Evolutionary conservation across 1,140 invertebrate genomes (phyloP).

Genomic region (Phymastichus coffea): DNA sequence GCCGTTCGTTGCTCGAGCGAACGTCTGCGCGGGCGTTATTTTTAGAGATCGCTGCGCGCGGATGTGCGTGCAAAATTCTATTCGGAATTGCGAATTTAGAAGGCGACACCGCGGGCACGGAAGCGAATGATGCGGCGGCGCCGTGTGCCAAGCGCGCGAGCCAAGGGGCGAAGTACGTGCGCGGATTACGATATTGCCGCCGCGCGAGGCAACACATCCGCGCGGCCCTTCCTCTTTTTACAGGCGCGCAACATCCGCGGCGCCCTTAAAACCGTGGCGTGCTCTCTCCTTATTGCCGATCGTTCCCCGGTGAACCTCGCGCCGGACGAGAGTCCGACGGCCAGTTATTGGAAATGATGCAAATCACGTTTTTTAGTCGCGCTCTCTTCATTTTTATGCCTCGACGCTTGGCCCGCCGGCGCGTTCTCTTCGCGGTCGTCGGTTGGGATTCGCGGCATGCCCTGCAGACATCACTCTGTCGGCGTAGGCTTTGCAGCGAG

Average conservation of each 20-base stretch:
- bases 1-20: no score
- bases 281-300: constrained; percentile 54
- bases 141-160: no score
- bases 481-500: constrained; percentile 30
- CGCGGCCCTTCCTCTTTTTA: constrained; percentile 48
- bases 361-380: no score
- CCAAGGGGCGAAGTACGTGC: constrained; percentile 47
- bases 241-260: constrained; percentile 40
- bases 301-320: no score
- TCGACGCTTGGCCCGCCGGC: no score
- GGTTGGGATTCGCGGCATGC: constrained; percentile 20
- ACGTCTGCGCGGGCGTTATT: no score
- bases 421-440: no score
- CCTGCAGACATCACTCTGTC: constrained; percentile 41
- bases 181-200: constrained; percentile 46
- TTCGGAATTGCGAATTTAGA: constrained; percentile 12
- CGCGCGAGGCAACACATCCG: constrained; percentile 41
- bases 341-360: no score
- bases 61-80: constrained; percentile 13
- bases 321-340: no score
- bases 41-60: no score
- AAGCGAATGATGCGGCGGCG: background rate
- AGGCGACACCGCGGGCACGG: constrained; percentile 32
- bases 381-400: no score
- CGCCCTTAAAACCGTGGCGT: constrained; percentile 47